Evolutionary conservation across 2,113 vertebrate species (phyloP).

Genomic region (Rhinogobius similis): DNA sequence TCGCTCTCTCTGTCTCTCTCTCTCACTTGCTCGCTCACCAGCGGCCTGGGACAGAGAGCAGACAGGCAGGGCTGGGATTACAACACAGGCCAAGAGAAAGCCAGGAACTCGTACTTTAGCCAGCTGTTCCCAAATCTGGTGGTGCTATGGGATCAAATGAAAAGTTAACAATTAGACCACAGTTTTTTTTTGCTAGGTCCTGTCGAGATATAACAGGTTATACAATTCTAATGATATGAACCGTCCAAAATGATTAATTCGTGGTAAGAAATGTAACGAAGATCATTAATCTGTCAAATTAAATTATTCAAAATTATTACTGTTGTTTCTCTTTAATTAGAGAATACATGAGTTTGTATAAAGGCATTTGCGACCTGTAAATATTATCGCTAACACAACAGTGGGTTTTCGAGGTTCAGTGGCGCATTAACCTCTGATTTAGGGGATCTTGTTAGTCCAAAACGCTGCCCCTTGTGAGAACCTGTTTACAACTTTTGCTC

Average conservation of each 20-base stretch:
- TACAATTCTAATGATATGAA: background rate
- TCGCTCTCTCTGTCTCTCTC: slow-evolving; percentile 63
- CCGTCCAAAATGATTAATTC: background rate
- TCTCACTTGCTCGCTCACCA: slow-evolving; percentile 30
- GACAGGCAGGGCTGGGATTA: slow-evolving; percentile 63
- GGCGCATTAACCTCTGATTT: background rate
- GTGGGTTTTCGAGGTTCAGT: background rate
- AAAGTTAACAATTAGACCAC: slow-evolving; percentile 25
- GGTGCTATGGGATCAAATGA: slow-evolving; percentile 53
- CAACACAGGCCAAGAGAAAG: slow-evolving; percentile 57
- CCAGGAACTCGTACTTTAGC: slow-evolving; percentile 56
- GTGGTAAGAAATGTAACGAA: no score
- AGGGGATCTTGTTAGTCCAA: background rate
- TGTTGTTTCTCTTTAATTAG: background rate
- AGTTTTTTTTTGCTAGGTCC: slow-evolving; percentile 1
- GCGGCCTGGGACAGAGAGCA: slow-evolving; percentile 64
- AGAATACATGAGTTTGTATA: background rate
- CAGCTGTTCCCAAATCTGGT: slow-evolving; percentile 69
- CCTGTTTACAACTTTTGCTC: slow-evolving; percentile 22
- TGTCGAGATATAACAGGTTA: background rate
- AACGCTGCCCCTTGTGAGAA: background rate
- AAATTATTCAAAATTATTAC: no score
- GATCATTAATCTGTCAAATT: no score
- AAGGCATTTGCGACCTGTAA: background rate
- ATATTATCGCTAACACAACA: background rate